A percentile compares a stretch with the other conserved stretches of the same genome.
Evolutionary conservation across 35 echinoderm and acorn worm genomes (phyloP).

Genomic region (Holothuria glaberrima): DNA sequence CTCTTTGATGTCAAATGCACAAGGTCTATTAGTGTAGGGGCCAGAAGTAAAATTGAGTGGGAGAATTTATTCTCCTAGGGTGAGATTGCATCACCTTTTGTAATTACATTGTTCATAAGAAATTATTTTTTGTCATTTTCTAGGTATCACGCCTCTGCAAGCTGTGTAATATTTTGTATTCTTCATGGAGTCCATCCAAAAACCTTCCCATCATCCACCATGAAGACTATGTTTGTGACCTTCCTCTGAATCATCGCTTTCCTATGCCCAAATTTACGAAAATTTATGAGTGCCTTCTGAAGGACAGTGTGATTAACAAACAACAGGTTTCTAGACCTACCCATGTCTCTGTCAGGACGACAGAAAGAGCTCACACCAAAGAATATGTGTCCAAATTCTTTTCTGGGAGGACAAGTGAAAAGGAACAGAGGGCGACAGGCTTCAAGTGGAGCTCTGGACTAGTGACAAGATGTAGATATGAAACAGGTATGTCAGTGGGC

Average conservation of each 20-base stretch:
- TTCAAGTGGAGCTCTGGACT: slow-evolving; percentile 77
- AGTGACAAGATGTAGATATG: slow-evolving; percentile 72
- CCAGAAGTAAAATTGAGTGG: too few relatives aligned
- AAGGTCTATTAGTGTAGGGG: too few relatives aligned
- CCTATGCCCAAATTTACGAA: slow-evolving; percentile 79
- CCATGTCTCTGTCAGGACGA: slow-evolving; percentile 34
- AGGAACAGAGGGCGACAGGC: slow-evolving; percentile 74
- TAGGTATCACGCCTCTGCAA: too few relatives aligned
- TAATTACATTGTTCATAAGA: too few relatives aligned
- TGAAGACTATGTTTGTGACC: slow-evolving; percentile 73
- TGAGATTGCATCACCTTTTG: too few relatives aligned
- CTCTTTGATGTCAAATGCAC: too few relatives aligned
- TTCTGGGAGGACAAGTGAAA: slow-evolving; percentile 66
- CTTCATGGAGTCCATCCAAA: slow-evolving; percentile 22
- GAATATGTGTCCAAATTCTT: slow-evolving; percentile 78
- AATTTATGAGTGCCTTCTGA: slow-evolving; percentile 58
- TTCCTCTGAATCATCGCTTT: slow-evolving; percentile 83
- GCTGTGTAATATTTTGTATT: background rate
- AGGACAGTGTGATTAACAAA: slow-evolving; percentile 57
- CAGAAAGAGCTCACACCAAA: slow-evolving; percentile 63
- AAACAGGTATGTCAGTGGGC: slow-evolving; percentile 81
- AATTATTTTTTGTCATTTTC: too few relatives aligned
- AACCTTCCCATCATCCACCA: slow-evolving; percentile 76
- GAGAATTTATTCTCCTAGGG: too few relatives aligned
- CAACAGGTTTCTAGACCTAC: slow-evolving; percentile 61